Conservation (phyloP, 2,113 vertebrate genomes). For the Euleptes europaea region DNA sequence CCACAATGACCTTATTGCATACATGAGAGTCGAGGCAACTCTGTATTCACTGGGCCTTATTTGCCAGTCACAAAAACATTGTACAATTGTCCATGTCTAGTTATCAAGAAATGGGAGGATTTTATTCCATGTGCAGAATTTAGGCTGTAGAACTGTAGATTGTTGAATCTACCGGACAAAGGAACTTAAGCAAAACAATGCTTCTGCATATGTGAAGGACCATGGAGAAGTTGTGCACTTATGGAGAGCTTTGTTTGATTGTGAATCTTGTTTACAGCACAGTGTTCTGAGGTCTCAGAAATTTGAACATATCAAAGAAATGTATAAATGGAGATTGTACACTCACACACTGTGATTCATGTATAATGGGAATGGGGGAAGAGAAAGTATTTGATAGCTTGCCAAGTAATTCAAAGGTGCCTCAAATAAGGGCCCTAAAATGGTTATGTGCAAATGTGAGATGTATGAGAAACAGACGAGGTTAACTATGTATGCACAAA, state of each 20-base stretch:
- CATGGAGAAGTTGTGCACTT: background rate
- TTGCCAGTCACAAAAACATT: background rate
- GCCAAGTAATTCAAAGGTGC: slow-evolving; percentile 7
- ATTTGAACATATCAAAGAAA: background rate
- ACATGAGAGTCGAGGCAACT: background rate
- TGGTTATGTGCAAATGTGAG: slow-evolving; percentile 23
- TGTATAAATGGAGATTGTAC: background rate
- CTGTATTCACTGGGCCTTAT: background rate
- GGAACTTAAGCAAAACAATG: background rate
- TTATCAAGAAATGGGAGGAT: background rate
- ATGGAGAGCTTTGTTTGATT: background rate
- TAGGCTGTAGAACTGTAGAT: background rate
- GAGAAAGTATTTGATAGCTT: slow-evolving; percentile 8
- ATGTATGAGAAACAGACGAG: slow-evolving; percentile 26
- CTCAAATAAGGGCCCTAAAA: background rate
- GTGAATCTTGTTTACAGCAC: background rate
- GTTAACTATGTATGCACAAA: slow-evolving; percentile 8
- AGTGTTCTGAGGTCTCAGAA: background rate
- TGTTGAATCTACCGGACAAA: background rate
- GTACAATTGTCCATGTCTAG: background rate
- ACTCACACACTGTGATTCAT: background rate
- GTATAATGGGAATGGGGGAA: background rate
- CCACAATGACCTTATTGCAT: background rate
- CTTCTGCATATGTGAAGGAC: background rate
- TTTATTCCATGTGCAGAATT: background rate